These are phyloP conservation scores for Porites lobata DNA, from an alignment of 92 coral and sea anemone species.

Conservation along the genomic window DNA sequence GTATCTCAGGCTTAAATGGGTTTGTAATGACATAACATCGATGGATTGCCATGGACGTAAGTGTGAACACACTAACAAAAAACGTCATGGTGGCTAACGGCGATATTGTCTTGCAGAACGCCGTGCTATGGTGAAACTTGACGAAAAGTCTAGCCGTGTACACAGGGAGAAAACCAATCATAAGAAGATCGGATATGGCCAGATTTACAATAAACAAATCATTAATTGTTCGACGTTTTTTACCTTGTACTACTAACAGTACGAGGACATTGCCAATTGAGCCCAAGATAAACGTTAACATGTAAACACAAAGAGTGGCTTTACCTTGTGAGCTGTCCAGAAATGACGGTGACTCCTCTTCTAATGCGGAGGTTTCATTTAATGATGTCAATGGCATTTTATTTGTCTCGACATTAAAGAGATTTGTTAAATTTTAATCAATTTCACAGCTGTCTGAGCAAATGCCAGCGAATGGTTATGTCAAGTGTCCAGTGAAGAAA, in stretches of 20 bases:
- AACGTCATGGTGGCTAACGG: constrained; percentile 85
- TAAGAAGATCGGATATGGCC: constrained; percentile 82
- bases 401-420: neutral
- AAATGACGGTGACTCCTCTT: neutral
- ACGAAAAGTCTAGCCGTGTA: constrained; percentile 60
- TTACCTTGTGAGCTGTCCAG: constrained; percentile 36
- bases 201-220: constrained; percentile 88
- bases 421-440: neutral
- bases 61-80: constrained; percentile 87
- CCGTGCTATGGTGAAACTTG: constrained; percentile 62
- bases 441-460: neutral
- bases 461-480: too few species aligned
- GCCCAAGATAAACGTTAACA: constrained; percentile 77
- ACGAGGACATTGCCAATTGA: constrained; percentile 84
- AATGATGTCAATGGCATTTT: constrained; percentile 19
- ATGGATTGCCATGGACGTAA: constrained; percentile 89
- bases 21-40: constrained; percentile 89
- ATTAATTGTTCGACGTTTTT: constrained; percentile 75
- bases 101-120: constrained; percentile 73
- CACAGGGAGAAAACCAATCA: constrained; percentile 81
- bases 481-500: too few species aligned
- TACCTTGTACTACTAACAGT: constrained; percentile 74
- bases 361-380: constrained; percentile 13
- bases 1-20: constrained; percentile 85
- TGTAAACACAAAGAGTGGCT: constrained; percentile 64